Conservation (phyloP, 2,113 vertebrate genomes). For the Porphyrio hochstetteri region DNA sequence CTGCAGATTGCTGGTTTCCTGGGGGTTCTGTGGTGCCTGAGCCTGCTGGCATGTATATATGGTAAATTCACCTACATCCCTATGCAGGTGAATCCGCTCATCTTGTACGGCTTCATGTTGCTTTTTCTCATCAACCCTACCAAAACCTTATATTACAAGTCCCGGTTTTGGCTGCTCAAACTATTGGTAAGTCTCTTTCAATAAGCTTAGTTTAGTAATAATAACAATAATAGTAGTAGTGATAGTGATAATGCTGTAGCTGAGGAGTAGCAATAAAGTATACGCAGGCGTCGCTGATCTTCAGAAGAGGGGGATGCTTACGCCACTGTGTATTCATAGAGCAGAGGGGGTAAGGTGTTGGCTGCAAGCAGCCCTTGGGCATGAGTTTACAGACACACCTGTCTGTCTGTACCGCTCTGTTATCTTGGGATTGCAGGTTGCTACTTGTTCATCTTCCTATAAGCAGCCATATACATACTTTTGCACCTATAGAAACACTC, state of each 20-base stretch:
- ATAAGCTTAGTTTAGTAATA: no score
- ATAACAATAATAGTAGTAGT: no score
- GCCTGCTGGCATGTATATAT: conserved; percentile 94
- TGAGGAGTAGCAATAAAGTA: not conserved
- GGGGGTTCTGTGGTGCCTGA: conserved; percentile 95
- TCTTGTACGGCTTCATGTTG: conserved; percentile 94
- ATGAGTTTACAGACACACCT: not conserved
- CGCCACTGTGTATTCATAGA: not conserved
- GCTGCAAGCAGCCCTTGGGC: not conserved
- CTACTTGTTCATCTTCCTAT: not conserved
- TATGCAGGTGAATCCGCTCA: conserved; percentile 94
- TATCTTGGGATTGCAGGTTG: not conserved
- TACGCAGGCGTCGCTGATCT: not conserved
- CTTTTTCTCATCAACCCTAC: conserved; percentile 97
- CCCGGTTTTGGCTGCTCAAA: conserved; percentile 98
- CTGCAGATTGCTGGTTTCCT: conserved; percentile 95
- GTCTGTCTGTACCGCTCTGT: not conserved
- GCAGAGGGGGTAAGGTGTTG: not conserved
- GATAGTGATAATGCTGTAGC: not conserved
- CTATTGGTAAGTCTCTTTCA: conserved; percentile 85
- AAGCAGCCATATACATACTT: not conserved
- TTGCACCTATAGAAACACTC: not conserved
- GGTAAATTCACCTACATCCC: conserved; percentile 83
- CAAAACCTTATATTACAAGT: conserved; percentile 98
- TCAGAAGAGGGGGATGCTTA: not conserved